phyloP scores from a whole-genome alignment of 2,888 invertebrate species.

The Laspeyria flexula region DNA sequence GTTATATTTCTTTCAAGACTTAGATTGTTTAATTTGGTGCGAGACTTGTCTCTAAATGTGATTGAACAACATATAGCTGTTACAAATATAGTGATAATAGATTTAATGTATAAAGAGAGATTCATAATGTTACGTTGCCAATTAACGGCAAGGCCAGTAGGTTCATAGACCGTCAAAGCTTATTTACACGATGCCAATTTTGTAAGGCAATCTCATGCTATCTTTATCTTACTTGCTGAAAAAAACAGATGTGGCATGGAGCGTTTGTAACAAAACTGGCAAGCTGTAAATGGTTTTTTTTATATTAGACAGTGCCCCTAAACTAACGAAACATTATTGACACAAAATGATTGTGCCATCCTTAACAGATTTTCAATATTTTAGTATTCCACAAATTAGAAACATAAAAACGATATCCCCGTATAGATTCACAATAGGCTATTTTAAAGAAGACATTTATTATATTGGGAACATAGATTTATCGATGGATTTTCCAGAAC shows the following conservation, averaged over 20 bases:
- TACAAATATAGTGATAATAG: constrained; percentile 58
- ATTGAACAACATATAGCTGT: constrained; percentile 46
- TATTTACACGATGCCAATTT: not conserved
- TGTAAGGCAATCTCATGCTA: too few species aligned
- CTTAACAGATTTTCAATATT: constrained; percentile 50
- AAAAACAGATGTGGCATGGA: too few species aligned
- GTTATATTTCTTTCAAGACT: constrained; percentile 30
- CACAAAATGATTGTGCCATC: constrained; percentile 76
- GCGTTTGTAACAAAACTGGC: not conserved
- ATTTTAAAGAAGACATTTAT: constrained; percentile 23
- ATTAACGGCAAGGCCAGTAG: constrained; percentile 68
- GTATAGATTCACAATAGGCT: constrained; percentile 23
- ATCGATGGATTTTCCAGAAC: constrained; percentile 39
- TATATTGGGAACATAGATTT: constrained; percentile 37
- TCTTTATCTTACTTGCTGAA: too few species aligned
- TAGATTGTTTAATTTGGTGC: constrained; percentile 36
- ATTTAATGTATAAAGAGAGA: constrained; percentile 42
- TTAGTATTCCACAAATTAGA: constrained; percentile 38
- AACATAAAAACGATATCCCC: constrained; percentile 12
- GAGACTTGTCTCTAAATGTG: constrained; percentile 46
- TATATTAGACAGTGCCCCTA: constrained; percentile 45
- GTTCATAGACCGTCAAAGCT: constrained; percentile 45
- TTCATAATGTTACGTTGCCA: constrained; percentile 58
- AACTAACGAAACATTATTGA: constrained; percentile 47
- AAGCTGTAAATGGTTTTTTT: not conserved